These are phyloP conservation scores for Microchrysa polita DNA, from an alignment of 2,888 invertebrate genomes.

Conservation along the genomic window DNA sequence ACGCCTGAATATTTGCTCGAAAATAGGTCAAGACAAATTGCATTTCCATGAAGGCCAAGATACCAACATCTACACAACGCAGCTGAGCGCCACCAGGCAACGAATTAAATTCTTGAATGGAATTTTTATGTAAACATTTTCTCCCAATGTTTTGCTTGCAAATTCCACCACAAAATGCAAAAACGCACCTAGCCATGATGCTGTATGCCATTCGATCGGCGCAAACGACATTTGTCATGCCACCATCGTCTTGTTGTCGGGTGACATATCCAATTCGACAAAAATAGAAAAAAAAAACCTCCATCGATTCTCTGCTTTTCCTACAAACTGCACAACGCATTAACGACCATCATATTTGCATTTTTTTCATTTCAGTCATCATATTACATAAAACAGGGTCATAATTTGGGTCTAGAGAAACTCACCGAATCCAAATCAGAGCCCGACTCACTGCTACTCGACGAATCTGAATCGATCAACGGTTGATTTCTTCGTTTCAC, in stretches of 20 bases:
- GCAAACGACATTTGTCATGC: too few relatives aligned
- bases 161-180: neutral
- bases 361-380: neutral
- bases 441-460: slow-evolving; percentile 75
- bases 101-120: too few relatives aligned
- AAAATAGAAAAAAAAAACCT: slow-evolving; percentile 35
- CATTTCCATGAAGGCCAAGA: too few relatives aligned
- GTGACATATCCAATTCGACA: slow-evolving; percentile 25
- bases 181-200: neutral
- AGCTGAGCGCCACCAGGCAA: too few relatives aligned
- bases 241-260: too few relatives aligned
- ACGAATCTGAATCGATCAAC: slow-evolving; percentile 83
- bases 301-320: neutral
- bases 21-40: too few relatives aligned
- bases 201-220: neutral
- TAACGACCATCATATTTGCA: neutral
- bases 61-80: too few relatives aligned
- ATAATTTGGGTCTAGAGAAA: neutral
- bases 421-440: slow-evolving; percentile 88
- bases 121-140: too few relatives aligned
- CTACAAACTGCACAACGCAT: neutral
- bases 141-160: too few relatives aligned
- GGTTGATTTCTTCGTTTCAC: slow-evolving; percentile 86
- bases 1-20: too few relatives aligned
- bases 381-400: slow-evolving; percentile 4